Conservation (phyloP, 2,113 vertebrate species). For the Callithrix jacchus region DNA sequence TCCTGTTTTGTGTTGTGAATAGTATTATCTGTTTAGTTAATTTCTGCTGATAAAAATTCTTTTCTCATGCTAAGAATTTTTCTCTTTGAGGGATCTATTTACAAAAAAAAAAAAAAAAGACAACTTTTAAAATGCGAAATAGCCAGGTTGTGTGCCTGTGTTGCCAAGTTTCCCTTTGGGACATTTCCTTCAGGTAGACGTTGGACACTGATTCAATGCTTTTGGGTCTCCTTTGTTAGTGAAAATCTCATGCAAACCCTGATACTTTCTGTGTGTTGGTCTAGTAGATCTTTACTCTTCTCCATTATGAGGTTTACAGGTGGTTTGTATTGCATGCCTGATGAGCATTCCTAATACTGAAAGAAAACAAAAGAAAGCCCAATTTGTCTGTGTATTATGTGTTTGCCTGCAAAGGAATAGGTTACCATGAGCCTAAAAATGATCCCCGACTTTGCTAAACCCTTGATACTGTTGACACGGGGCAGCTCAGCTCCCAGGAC, state of each 20-base stretch:
- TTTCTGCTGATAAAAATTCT: slow-evolving; percentile 43
- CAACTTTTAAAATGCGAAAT: slow-evolving; percentile 47
- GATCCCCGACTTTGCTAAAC: background rate
- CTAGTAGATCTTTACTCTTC: background rate
- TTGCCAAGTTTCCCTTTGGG: background rate
- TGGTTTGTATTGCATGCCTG: background rate
- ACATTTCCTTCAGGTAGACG: slow-evolving; percentile 8
- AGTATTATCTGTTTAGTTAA: background rate
- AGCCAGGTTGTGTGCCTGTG: background rate
- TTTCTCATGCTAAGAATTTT: slow-evolving; percentile 47
- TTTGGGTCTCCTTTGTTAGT: background rate
- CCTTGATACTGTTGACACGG: background rate
- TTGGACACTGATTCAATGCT: background rate
- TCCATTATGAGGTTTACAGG: background rate
- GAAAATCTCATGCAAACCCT: background rate
- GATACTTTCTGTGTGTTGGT: background rate
- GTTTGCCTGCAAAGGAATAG: background rate
- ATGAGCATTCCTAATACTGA: background rate
- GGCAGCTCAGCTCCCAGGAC: background rate
- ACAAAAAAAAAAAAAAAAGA: background rate
- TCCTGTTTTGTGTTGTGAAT: background rate
- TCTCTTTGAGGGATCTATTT: slow-evolving; percentile 16
- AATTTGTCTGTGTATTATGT: rapidly evolving
- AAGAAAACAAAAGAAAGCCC: background rate
- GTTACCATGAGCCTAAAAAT: background rate